Evolutionary conservation across 2,797 vertebrate genomes (phyloP).

Genomic region (Brachyalestes nurse): DNA sequence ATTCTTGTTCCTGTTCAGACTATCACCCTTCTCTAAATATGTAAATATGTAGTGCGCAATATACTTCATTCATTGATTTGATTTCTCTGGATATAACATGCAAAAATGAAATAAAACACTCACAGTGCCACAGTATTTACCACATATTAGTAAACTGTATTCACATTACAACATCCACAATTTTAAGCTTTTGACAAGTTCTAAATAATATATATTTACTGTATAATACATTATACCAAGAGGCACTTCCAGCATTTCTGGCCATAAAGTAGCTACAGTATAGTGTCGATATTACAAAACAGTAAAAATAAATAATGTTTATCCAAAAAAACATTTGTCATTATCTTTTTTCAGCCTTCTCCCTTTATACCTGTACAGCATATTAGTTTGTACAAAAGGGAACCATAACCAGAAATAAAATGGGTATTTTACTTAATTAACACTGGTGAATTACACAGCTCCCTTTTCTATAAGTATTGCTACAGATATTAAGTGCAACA

Average conservation of each 20-base stretch:
- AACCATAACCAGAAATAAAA: slow-evolving; percentile 88
- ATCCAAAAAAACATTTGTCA: slow-evolving; percentile 91
- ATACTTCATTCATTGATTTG: neutral
- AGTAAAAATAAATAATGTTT: slow-evolving; percentile 99
- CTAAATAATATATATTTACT: slow-evolving; percentile 90
- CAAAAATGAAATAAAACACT: slow-evolving; percentile 56
- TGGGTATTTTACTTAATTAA: slow-evolving; percentile 85
- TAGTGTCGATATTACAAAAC: slow-evolving; percentile 97
- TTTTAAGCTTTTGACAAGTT: slow-evolving; percentile 90
- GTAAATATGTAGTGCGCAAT: neutral
- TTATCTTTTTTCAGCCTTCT: slow-evolving; percentile 64
- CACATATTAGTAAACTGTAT: slow-evolving; percentile 92
- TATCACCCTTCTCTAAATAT: neutral
- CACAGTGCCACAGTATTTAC: slow-evolving; percentile 86
- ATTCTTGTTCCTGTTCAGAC: neutral
- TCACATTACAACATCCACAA: slow-evolving; percentile 95
- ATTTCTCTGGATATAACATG: neutral
- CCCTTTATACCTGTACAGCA: slow-evolving; percentile 88
- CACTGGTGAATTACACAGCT: slow-evolving; percentile 82
- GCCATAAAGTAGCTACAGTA: slow-evolving; percentile 93
- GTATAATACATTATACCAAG: slow-evolving; percentile 94
- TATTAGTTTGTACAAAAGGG: slow-evolving; percentile 93
- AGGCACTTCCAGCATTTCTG: slow-evolving; percentile 99
- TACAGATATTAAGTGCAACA: slow-evolving; percentile 89
- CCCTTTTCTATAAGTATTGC: slow-evolving; percentile 85